Conservation (phyloP, 2,113 vertebrate genomes). For the Geococcyx californianus region DNA sequence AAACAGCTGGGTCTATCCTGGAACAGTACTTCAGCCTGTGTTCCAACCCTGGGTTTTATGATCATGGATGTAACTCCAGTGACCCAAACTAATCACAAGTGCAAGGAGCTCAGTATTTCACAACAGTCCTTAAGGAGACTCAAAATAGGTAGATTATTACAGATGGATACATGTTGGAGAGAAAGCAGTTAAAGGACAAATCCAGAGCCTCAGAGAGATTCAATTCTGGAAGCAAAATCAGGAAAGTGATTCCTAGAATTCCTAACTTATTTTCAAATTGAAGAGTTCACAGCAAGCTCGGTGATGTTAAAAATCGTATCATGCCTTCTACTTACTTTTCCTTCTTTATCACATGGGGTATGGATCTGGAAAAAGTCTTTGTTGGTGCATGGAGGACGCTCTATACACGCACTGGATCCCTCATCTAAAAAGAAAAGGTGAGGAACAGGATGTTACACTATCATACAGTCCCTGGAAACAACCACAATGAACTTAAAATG, state of each 20-base stretch:
- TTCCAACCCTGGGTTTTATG: neutral
- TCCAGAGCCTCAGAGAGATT: neutral
- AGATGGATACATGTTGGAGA: neutral
- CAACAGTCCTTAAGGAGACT: neutral
- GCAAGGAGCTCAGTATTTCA: neutral
- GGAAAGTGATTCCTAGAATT: neutral
- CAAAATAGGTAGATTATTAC: neutral
- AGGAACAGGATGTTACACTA: neutral
- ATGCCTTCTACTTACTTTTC: constrained; percentile 81
- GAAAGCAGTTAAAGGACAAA: neutral
- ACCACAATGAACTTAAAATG: fast-evolving
- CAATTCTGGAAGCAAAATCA: neutral
- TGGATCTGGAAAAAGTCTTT: constrained; percentile 96
- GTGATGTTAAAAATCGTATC: neutral
- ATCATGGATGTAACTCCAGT: neutral
- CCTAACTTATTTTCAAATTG: neutral
- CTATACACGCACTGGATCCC: constrained; percentile 82
- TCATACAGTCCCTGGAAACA: neutral
- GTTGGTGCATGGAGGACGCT: constrained; percentile 84
- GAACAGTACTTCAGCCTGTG: neutral
- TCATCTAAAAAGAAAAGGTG: constrained; percentile 79
- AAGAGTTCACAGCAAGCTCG: neutral
- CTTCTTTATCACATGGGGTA: constrained; percentile 88
- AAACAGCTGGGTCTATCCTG: neutral
- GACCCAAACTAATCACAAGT: neutral